Evolutionary conservation across 2,888 invertebrate species (phyloP).

Genomic region (Heliconius sara): DNA sequence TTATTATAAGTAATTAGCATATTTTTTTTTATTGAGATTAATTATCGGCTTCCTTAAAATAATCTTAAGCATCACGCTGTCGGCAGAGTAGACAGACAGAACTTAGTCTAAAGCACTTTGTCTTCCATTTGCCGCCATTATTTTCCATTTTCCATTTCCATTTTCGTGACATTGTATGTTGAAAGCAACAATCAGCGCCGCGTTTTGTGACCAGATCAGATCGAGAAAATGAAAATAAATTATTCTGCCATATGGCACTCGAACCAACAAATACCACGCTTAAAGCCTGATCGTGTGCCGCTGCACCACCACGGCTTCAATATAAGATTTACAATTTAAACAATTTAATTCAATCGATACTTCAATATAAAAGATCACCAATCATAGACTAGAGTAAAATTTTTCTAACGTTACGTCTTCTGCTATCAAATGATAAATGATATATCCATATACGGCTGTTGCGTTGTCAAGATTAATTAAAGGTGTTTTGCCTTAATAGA

Average conservation of each 20-base stretch:
- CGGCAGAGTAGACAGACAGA: too few species aligned
- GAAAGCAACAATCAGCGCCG: too few species aligned
- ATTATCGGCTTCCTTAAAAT: too few species aligned
- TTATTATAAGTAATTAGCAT: too few species aligned
- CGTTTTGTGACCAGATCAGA: background rate
- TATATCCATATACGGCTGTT: constrained; percentile 67
- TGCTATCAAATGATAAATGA: constrained; percentile 79
- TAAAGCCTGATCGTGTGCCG: background rate
- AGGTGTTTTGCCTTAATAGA: constrained; percentile 78
- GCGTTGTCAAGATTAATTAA: constrained; percentile 82
- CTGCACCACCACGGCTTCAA: background rate
- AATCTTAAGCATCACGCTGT: too few species aligned
- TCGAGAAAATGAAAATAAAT: background rate
- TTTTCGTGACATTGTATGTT: too few species aligned
- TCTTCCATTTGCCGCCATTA: too few species aligned
- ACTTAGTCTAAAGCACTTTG: too few species aligned
- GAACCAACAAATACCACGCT: background rate
- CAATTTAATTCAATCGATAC: background rate
- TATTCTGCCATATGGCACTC: background rate
- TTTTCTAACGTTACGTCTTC: constrained; percentile 55
- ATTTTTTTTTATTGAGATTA: too few species aligned
- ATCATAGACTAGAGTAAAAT: constrained; percentile 28
- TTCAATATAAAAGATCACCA: background rate
- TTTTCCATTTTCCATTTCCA: too few species aligned
- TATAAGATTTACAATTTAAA: background rate